These are phyloP conservation scores for Drosophila serrata DNA, from an alignment of 1,140 invertebrate species.

Conservation along the genomic window DNA sequence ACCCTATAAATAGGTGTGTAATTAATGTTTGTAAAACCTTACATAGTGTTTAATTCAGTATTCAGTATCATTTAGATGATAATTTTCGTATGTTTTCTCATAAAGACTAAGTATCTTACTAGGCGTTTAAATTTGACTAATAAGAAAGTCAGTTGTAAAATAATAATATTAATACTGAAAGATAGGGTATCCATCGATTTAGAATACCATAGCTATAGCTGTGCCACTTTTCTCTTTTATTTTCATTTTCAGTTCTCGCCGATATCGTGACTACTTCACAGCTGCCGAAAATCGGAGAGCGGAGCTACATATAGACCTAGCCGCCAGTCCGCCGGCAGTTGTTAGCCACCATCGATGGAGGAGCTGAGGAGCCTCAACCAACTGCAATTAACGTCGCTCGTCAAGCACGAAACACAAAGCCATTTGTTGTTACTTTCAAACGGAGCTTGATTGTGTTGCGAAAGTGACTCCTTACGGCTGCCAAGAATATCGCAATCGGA, in stretches of 20 bases:
- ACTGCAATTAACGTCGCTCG: constrained; percentile 57
- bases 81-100: not conserved
- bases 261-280: constrained; percentile 35
- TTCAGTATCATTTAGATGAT: not conserved
- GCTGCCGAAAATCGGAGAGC: constrained; percentile 17
- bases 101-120: not conserved
- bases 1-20: no score
- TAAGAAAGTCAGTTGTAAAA: not conserved
- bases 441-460: constrained; percentile 2
- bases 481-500: constrained; percentile 43
- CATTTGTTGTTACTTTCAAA: constrained; percentile 17
- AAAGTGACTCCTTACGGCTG: constrained; percentile 26
- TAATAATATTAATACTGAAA: not conserved
- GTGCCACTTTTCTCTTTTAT: not conserved
- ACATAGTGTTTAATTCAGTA: no score
- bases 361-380: constrained; percentile 19
- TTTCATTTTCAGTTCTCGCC: constrained; percentile 24
- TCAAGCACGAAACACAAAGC: constrained; percentile 19
- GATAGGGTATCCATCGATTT: constrained; percentile 9
- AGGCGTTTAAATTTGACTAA: not conserved
- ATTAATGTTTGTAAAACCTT: no score
- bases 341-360: constrained; percentile 1
- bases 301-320: constrained; percentile 12
- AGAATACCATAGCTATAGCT: no score
- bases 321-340: constrained; percentile 1